Base-by-base conservation (phyloP, 1,140 invertebrate genomes). In the Magallana ariakensis region DNA sequence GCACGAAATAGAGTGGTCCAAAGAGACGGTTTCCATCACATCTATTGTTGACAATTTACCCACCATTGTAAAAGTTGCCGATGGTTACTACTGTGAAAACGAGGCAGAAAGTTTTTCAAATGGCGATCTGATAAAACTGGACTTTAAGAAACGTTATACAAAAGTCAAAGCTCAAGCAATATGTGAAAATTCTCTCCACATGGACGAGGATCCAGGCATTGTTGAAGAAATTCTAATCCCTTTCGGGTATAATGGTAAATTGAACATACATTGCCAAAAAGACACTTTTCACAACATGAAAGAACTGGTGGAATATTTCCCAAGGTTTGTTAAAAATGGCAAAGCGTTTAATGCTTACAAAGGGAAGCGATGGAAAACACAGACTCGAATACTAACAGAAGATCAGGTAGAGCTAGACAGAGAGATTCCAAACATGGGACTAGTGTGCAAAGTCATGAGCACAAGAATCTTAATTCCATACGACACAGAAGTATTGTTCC, bases 101-200 rank as follows among this genome's bases (percentile, higher is more conserved):
- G 88, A 89, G 4, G 82, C 85, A 0, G 88, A 89, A n/a, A 60
- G 83, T 9, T 89, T 89, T 58, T 89, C 88, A 66, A 60, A 60
- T 53, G 88, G 85, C 10, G 88, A 89, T 70, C 83, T 89, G 4
- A 26, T 89, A 53, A 89, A 89, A 83, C 33, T 89, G 0, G 88
- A 89, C n/a, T 85, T 87, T 56, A 66, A 86, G 10, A 89, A 81
- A 82, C 80, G 55, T 19, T 84, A 86, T n/a, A 83, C 70, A 11
- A 89, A 89, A 58, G 83, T 89, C 4, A 57, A 56, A 54, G 85
- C 88, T 8, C 84, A 66, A 19, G 15, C 83, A 53, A 19, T 89
- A 2, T n/a, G 58, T 15, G 55, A 26, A 57, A 16, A 56, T n/a
- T 22, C 11, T 13, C 22, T 81, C n/a, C 56, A 33, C 16, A 54